These are phyloP conservation scores for Salarias fasciatus DNA, from an alignment of 2,797 vertebrate genomes.

Conservation along the genomic window DNA sequence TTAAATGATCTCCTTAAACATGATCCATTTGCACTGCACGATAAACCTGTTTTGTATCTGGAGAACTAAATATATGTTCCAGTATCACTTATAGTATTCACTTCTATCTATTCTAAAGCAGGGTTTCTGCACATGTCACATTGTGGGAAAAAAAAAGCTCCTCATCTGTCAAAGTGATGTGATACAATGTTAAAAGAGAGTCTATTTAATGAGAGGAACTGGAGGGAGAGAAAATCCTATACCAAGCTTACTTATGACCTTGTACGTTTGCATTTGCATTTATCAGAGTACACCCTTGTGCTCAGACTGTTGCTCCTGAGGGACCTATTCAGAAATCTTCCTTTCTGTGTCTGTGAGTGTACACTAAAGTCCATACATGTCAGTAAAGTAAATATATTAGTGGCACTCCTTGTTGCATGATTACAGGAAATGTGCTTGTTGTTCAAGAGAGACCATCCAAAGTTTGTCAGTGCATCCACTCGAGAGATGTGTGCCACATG, in stretches of 20 bases:
- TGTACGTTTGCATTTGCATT: constrained; percentile 72
- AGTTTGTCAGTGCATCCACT: constrained; percentile 47
- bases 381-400: constrained; percentile 14
- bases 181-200: constrained; percentile 15
- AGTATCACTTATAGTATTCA: neutral
- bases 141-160: constrained; percentile 17
- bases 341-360: constrained; percentile 3
- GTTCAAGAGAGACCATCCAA: constrained; percentile 25
- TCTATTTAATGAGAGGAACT: constrained; percentile 19
- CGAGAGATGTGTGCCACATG: constrained; percentile 39
- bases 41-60: too few species aligned
- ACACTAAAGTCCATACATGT: neutral
- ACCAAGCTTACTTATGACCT: constrained; percentile 66
- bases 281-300: constrained; percentile 57
- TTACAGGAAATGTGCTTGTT: constrained; percentile 22
- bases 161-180: constrained; percentile 39
- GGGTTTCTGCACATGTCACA: neutral
- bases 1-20: too few species aligned
- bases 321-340: constrained; percentile 31
- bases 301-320: constrained; percentile 33
- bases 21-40: too few species aligned
- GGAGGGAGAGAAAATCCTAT: constrained; percentile 52
- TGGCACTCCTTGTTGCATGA: constrained; percentile 26
- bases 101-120: too few species aligned
- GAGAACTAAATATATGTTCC: neutral